Conservation (phyloP, 2,113 vertebrate species). For the Rhynchomys soricoides region DNA sequence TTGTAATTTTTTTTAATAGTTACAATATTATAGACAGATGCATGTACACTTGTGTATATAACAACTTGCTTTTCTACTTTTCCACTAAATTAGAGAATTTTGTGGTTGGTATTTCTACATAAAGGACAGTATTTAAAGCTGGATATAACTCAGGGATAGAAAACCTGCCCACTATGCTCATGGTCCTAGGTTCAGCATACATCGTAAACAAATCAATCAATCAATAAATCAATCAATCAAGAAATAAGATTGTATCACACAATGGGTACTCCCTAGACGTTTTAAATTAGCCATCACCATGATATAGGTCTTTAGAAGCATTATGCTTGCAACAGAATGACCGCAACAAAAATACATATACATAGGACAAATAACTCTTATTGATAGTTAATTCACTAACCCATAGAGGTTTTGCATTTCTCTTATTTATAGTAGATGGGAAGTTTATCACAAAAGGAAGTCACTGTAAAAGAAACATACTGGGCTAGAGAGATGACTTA, state of each 20-base stretch:
- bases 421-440: background rate
- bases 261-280: too few species aligned
- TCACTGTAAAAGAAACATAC: background rate
- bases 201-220: background rate
- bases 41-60: background rate
- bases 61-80: background rate
- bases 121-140: background rate
- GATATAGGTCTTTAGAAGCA: background rate
- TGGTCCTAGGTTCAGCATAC: background rate
- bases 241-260: too few species aligned
- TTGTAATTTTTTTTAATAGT: background rate
- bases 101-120: background rate
- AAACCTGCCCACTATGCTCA: background rate
- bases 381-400: background rate
- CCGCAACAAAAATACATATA: too few species aligned
- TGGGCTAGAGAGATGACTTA: too few species aligned
- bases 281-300: background rate
- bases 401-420: background rate
- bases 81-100: background rate
- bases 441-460: background rate
- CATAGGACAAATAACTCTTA: accelerated
- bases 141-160: background rate
- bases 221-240: background rate
- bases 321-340: background rate
- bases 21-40: background rate